These are phyloP conservation scores for Drosophila repletoides DNA, from an alignment of 1,140 invertebrate genomes.

Conservation along the genomic window DNA sequence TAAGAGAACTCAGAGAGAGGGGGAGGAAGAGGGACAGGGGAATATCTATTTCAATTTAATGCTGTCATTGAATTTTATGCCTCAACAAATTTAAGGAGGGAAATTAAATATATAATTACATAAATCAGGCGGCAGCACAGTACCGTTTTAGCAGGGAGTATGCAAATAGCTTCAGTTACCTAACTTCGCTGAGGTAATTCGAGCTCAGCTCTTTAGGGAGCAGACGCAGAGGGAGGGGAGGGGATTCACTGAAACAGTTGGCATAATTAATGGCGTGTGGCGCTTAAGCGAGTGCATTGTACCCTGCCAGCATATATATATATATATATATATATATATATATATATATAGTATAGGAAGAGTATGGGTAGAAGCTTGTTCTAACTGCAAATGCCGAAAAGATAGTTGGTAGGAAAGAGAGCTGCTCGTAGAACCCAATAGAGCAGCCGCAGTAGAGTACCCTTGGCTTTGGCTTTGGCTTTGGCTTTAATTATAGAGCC, in stretches of 20 bases:
- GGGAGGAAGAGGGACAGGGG: too few relatives aligned
- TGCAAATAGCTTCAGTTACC: constrained; percentile 55
- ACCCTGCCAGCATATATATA: constrained; percentile 34
- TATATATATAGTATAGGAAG: constrained; percentile 1
- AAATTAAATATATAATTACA: constrained; percentile 46
- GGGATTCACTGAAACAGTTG: constrained; percentile 4
- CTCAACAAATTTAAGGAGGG: constrained; percentile 54
- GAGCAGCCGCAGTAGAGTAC: constrained; percentile 15
- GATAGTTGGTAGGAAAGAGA: neutral
- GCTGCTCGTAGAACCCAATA: neutral
- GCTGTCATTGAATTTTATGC: constrained; percentile 73
- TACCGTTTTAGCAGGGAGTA: constrained; percentile 29
- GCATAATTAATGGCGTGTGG: constrained; percentile 79
- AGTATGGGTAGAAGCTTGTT: too few relatives aligned
- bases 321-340: neutral
- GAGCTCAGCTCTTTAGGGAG: neutral
- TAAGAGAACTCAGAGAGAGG: too few relatives aligned
- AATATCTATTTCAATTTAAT: constrained; percentile 54
- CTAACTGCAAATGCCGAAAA: constrained; percentile 60
- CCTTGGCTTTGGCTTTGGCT: constrained; percentile 43
- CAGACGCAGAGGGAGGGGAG: neutral
- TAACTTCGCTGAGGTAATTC: constrained; percentile 16
- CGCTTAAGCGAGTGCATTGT: constrained; percentile 68
- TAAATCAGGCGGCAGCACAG: constrained; percentile 25
- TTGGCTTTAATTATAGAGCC: constrained; percentile 73